phyloP scores from a whole-genome alignment of 2,888 invertebrate species.

The Glyphotaelius pellucidus region DNA sequence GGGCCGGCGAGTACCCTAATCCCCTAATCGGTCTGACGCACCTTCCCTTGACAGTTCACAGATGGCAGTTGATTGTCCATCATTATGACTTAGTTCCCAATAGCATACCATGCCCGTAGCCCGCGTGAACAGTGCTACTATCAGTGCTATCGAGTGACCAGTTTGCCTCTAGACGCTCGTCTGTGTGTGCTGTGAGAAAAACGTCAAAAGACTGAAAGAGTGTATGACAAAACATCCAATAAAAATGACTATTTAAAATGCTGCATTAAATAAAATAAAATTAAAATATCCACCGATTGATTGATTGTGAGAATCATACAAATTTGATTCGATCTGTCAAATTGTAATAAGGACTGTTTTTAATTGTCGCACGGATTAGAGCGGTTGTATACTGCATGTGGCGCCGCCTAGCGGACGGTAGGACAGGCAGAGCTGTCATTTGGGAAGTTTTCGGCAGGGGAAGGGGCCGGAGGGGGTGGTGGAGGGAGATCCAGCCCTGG shows the following conservation, averaged over 20 bases:
- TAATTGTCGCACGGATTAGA: not conserved
- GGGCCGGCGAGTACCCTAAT: constrained; percentile 9
- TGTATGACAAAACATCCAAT: not conserved
- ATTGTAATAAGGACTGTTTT: constrained; percentile 4
- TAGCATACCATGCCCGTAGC: constrained; percentile 11
- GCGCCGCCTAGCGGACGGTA: constrained; percentile 57
- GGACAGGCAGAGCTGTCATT: constrained; percentile 39
- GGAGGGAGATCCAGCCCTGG: constrained; percentile 49
- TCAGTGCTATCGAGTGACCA: not conserved
- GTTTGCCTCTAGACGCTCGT: constrained; percentile 27
- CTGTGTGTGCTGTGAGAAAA: constrained; percentile 40
- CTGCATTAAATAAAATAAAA: not conserved
- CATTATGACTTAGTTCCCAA: not conserved
- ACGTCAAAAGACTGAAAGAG: constrained; percentile 38
- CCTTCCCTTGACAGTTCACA: not conserved
- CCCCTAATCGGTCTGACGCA: constrained; percentile 8
- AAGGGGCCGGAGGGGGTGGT: constrained; percentile 37
- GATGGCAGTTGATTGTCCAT: not conserved
- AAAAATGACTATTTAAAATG: not conserved
- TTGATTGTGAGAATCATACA: not conserved
- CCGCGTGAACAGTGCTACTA: constrained; percentile 3
- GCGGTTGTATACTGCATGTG: not conserved
- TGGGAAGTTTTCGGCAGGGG: constrained; percentile 21
- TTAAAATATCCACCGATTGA: not conserved
- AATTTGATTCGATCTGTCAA: not conserved